phyloP scores from a whole-genome alignment of 2,113 vertebrate genomes.

The Lasiurus cinereus region DNA sequence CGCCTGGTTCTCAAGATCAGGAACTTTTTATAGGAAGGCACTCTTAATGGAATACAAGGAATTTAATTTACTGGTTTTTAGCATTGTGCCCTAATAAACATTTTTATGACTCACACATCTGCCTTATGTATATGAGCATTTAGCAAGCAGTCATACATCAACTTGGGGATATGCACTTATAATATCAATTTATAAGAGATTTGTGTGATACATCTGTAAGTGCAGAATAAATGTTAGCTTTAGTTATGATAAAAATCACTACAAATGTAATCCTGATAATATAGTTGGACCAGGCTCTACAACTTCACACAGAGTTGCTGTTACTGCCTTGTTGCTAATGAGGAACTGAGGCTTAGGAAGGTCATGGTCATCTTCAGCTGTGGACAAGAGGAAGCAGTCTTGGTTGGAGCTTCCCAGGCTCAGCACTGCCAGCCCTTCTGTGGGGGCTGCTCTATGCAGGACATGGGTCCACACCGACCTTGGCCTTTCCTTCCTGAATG shows the following conservation, averaged over 20 bases:
- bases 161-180: not conserved
- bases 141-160: not conserved
- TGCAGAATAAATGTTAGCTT: not conserved
- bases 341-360: not conserved
- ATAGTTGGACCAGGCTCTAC: not conserved
- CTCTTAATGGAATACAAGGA: constrained; percentile 71
- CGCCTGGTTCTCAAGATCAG: constrained; percentile 68
- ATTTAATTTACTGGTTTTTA: constrained; percentile 62
- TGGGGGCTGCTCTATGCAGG: not conserved
- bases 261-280: not conserved
- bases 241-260: not conserved
- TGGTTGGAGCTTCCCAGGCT: not conserved
- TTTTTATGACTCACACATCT: constrained; percentile 40
- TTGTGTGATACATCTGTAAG: not conserved
- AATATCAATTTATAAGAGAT: not conserved
- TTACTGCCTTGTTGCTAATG: not conserved
- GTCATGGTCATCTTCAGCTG: not conserved
- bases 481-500: not conserved
- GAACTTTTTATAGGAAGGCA: constrained; percentile 62
- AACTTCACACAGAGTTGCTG: not conserved
- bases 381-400: not conserved
- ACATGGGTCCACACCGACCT: not conserved
- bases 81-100: constrained; percentile 41
- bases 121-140: not conserved
- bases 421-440: too few relatives aligned